Percentiles rank a stretch among this genome's conserved stretches.
Evolutionary conservation across 2,113 vertebrate genomes (phyloP).

Genomic region (Gymnarchus niloticus): DNA sequence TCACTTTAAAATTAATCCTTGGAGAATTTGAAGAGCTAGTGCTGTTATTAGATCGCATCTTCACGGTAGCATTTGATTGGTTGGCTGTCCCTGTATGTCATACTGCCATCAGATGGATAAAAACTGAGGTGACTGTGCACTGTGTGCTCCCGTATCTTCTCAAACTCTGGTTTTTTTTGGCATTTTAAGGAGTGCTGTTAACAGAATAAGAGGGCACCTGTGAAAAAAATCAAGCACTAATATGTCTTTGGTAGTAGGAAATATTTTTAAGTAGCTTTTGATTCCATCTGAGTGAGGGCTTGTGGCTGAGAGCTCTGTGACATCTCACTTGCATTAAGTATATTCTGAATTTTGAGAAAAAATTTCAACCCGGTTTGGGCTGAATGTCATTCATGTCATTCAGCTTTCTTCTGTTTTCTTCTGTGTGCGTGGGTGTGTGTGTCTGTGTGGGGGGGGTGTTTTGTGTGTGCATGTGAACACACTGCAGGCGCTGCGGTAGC

Average conservation of each 20-base stretch:
- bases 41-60: not conserved
- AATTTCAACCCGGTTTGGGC: not conserved
- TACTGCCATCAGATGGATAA: no score
- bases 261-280: not conserved
- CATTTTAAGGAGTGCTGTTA: not conserved
- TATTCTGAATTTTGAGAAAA: not conserved
- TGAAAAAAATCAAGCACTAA: no score
- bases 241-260: not conserved
- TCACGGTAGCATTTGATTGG: not conserved
- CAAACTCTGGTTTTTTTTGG: not conserved
- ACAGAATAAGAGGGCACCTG: not conserved
- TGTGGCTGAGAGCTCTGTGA: not conserved
- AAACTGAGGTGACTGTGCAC: not conserved
- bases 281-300: not conserved
- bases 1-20: not conserved
- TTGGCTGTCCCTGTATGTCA: not conserved
- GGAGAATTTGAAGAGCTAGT: not conserved
- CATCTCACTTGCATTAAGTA: not conserved
- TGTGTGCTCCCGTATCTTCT: not conserved
- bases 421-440: not conserved
- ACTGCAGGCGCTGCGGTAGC: conserved; percentile 85
- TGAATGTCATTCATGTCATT: not conserved
- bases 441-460: not conserved
- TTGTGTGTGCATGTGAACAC: not conserved
- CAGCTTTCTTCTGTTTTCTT: not conserved